Evolutionary conservation across 2,888 invertebrate species (phyloP), one percentile per base, ranked within the genome.

Genomic region (Frankliniella intonsa): DNA sequence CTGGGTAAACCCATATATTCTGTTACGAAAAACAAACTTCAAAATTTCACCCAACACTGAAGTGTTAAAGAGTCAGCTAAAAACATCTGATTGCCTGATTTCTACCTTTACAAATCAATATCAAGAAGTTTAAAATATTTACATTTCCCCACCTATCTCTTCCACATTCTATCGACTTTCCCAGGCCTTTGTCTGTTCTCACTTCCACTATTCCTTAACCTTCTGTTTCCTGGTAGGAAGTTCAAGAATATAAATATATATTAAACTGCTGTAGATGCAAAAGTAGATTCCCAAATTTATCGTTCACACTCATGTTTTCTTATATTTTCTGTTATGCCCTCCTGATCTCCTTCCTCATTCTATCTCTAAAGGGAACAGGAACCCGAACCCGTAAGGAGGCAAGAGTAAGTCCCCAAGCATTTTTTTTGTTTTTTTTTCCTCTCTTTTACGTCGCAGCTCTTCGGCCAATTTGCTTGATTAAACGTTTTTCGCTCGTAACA

Each of bases 351-450:
- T 65, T 83, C 65, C 25, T 82, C 50, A 80, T 82, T 80, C 81
- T 80, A 69, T 69, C 81, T 83, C 80, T 81, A 82, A 80, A 86
- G 86, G 84, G 84, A 85, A 84, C 86, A 85, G 83, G 85, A 85
- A 84, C 85, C 85, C 69, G 85, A 85, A 83, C 84, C 85, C 80
- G 84, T 84, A 83, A 85, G 85, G 84, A 86, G 85, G 84, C 85
- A 84, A 84, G 86, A 86, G 86, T 86, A 86, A 86, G 86, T 86
- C 83, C 50, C 82, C 62, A 82, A 81, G 51, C 82, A 83, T 80
- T 69, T 81, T 81, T 82, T 27, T 82, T 81, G 50, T 83, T 83
- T 83, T 81, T 19, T 81, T 81, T 50, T 50, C 10, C 50, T 80
- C 55, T 81, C 80, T 38, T 80, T 55, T 50, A 65, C 65, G 79